phyloP scores from a whole-genome alignment of 2,113 vertebrate genomes.

The rat (Rattus norvegicus) region GRCr8 NC_086030.1:18209001-18209500 shows the following conservation, averaged over 20 bases:
- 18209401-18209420: background rate
- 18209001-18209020: background rate
- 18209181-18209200: background rate
- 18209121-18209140: too few relatives aligned
- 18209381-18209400: background rate
- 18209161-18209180: constrained; percentile 26
- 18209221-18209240: background rate
- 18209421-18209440: background rate
- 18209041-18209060: too few relatives aligned
- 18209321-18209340: background rate
- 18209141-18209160: background rate
- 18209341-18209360: background rate
- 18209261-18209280: too few relatives aligned
- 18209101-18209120: too few relatives aligned
- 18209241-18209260: background rate
- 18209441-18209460: background rate
- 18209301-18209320: background rate
- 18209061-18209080: too few relatives aligned
- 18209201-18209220: background rate
- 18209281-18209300: background rate
- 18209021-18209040: too few relatives aligned
- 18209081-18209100: too few relatives aligned
- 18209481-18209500: background rate
- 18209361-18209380: background rate
- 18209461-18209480: background rate